phyloP scores from a whole-genome alignment of 1,140 invertebrate genomes.

The Pantala flavescens region DNA sequence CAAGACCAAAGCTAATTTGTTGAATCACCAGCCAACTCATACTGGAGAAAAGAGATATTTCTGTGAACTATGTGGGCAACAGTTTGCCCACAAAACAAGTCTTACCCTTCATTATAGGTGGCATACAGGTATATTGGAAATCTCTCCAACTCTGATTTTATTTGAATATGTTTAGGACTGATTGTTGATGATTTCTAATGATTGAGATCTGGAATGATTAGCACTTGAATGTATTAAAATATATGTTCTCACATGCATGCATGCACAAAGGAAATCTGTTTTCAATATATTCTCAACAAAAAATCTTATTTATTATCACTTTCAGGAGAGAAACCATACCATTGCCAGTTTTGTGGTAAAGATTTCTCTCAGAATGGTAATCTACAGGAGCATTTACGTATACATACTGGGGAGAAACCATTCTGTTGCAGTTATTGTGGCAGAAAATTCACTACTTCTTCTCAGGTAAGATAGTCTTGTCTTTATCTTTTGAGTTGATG shows the following conservation, averaged over 20 bases:
- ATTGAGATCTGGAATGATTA: neutral
- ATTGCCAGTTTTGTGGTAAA: slow-evolving; percentile 48
- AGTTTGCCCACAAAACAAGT: slow-evolving; percentile 61
- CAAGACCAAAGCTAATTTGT: slow-evolving; percentile 57
- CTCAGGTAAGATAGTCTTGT: slow-evolving; percentile 33
- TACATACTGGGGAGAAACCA: slow-evolving; percentile 51
- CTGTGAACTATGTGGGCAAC: slow-evolving; percentile 65
- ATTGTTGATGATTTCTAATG: no score
- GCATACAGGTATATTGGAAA: slow-evolving; percentile 37
- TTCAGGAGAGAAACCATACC: slow-evolving; percentile 47
- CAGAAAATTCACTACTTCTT: slow-evolving; percentile 57
- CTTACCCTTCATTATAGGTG: slow-evolving; percentile 51
- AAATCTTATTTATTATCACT: no score
- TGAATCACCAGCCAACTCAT: slow-evolving; percentile 57
- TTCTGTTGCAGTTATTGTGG: slow-evolving; percentile 56
- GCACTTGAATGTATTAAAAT: neutral
- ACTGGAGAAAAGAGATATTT: slow-evolving; percentile 58
- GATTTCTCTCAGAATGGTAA: slow-evolving; percentile 51
- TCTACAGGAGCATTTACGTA: slow-evolving; percentile 46
- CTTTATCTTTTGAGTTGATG: no score
- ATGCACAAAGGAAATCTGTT: no score
- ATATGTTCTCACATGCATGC: neutral
- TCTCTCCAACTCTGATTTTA: neutral
- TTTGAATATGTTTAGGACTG: no score
- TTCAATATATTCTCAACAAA: no score